phyloP scores from a whole-genome alignment of 2,113 vertebrate genomes.

The Tringa solitaria region DNA sequence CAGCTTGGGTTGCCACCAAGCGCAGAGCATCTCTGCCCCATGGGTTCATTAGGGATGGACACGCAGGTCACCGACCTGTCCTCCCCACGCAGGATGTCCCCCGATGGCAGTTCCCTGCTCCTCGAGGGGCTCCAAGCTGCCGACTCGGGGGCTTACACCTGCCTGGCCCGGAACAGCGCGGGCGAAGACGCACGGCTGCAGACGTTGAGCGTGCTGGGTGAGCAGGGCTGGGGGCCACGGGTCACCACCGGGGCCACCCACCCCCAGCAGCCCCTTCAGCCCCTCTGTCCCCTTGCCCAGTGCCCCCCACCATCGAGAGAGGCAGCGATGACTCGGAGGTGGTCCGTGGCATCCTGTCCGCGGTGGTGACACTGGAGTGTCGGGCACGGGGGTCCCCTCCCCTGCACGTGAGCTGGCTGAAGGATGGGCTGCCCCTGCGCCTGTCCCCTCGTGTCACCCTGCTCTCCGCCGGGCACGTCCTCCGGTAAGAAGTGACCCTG shows the following conservation, averaged over 20 bases:
- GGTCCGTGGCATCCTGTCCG: slow-evolving; percentile 52
- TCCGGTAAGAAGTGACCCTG: slow-evolving; percentile 74
- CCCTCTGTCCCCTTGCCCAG: slow-evolving; percentile 31
- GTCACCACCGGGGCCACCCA: fast-evolving
- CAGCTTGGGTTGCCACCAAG: background rate
- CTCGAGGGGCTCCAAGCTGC: slow-evolving; percentile 73
- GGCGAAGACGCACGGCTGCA: slow-evolving; percentile 84
- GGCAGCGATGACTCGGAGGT: background rate
- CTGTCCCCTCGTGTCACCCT: slow-evolving; percentile 80
- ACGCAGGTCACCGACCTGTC: fast-evolving
- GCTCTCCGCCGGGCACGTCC: slow-evolving; percentile 74
- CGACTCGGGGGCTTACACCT: slow-evolving; percentile 86
- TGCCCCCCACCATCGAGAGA: slow-evolving; percentile 80
- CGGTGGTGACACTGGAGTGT: slow-evolving; percentile 80
- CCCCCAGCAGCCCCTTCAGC: background rate
- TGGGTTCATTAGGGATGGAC: fast-evolving
- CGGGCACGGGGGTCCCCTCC: slow-evolving; percentile 31
- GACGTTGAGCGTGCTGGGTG: slow-evolving; percentile 81
- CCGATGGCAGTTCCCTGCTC: slow-evolving; percentile 77
- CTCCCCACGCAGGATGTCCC: slow-evolving; percentile 67
- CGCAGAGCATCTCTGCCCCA: background rate
- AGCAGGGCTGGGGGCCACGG: background rate
- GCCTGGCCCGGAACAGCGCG: slow-evolving; percentile 78
- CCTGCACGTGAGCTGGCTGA: slow-evolving; percentile 78
- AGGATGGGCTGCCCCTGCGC: slow-evolving; percentile 80